These are phyloP conservation scores for Bryconaethiops microstoma DNA, from an alignment of 2,797 vertebrate genomes.

Conservation along the genomic window DNA sequence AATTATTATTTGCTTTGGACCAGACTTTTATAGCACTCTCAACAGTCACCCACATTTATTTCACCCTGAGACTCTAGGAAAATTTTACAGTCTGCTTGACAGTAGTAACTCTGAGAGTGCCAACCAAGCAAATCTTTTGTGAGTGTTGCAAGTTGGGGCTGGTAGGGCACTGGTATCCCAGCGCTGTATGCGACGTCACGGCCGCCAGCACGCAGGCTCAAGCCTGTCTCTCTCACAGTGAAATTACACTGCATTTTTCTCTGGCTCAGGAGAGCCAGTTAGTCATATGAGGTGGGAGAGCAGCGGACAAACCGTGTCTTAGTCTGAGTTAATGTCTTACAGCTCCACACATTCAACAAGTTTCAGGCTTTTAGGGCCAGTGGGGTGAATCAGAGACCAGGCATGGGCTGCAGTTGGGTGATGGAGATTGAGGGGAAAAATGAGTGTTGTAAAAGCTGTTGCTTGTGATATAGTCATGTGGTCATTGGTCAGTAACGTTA, in stretches of 20 bases:
- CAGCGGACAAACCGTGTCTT: slow-evolving; percentile 1
- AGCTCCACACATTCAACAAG: neutral
- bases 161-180: slow-evolving; percentile 25
- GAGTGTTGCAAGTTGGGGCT: slow-evolving; percentile 52
- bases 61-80: slow-evolving; percentile 28
- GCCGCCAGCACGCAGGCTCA: slow-evolving; percentile 16
- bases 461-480: slow-evolving; percentile 28
- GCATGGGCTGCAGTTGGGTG: slow-evolving; percentile 1
- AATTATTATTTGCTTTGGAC: slow-evolving; percentile 46
- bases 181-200: slow-evolving; percentile 8
- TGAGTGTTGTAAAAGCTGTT: slow-evolving; percentile 25
- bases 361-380: neutral
- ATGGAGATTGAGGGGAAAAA: neutral
- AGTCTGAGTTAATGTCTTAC: slow-evolving; percentile 12
- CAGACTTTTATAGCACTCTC: slow-evolving; percentile 44
- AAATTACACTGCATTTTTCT: slow-evolving; percentile 4
- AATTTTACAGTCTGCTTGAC: slow-evolving; percentile 38
- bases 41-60: slow-evolving; percentile 37
- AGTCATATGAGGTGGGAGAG: neutral
- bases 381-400: slow-evolving; percentile 30
- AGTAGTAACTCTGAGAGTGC: slow-evolving; percentile 39
- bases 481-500: neutral
- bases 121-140: slow-evolving; percentile 46
- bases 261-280: neutral
- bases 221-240: slow-evolving; percentile 23